These are phyloP conservation scores for Serripes groenlandicus DNA, from an alignment of 2,888 invertebrate species.

Conservation along the genomic window DNA sequence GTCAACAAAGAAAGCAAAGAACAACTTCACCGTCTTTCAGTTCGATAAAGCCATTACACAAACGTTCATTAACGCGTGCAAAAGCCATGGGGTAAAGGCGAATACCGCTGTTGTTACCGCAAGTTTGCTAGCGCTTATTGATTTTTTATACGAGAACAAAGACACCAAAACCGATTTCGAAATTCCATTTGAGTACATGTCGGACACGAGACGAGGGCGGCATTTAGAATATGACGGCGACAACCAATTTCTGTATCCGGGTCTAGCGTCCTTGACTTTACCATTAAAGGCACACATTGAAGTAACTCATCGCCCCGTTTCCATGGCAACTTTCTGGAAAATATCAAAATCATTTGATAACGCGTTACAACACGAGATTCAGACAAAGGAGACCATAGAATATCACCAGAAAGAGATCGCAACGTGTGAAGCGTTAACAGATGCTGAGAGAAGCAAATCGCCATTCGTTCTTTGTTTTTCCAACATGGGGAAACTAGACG, in stretches of 20 bases:
- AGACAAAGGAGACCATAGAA: constrained; percentile 1
- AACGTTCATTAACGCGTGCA: constrained; percentile 27
- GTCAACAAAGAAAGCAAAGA: constrained; percentile 17
- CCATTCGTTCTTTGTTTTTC: constrained; percentile 69
- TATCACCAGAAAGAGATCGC: background rate
- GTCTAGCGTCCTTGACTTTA: constrained; percentile 51
- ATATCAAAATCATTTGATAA: constrained; percentile 46
- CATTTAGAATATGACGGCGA: constrained; percentile 1
- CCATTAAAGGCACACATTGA: constrained; percentile 42
- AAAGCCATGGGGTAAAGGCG: constrained; percentile 6
- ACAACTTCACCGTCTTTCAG: constrained; percentile 45
- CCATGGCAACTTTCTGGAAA: constrained; percentile 46
- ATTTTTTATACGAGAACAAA: constrained; percentile 44
- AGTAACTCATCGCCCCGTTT: constrained; percentile 3
- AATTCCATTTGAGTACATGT: constrained; percentile 61
- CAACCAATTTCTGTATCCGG: constrained; percentile 33
- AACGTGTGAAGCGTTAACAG: background rate
- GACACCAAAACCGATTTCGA: background rate
- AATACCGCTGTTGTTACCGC: constrained; percentile 50
- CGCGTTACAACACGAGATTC: constrained; percentile 23
- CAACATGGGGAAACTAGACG: constrained; percentile 65
- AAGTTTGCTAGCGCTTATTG: constrained; percentile 45
- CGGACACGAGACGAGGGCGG: constrained; percentile 46
- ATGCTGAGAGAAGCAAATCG: constrained; percentile 59
- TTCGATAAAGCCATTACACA: constrained; percentile 31